phyloP scores from a whole-genome alignment of 2,888 invertebrate species.

The Lepidochitona cinerea region DNA sequence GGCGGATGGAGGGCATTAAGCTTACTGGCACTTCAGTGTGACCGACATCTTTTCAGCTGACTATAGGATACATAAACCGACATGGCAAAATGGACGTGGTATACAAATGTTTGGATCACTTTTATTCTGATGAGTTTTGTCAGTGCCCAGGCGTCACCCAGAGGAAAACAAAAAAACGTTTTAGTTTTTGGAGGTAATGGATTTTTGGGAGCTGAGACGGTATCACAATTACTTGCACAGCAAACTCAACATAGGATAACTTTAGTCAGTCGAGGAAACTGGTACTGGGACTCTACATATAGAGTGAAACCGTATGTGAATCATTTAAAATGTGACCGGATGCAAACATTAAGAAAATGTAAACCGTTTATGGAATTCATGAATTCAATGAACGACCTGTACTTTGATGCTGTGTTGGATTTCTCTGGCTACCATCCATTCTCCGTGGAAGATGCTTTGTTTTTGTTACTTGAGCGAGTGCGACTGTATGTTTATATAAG shows the following conservation, averaged over 20 bases:
- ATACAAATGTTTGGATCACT: too few species aligned
- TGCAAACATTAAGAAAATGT: constrained; percentile 43
- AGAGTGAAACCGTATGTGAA: constrained; percentile 54
- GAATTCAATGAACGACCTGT: constrained; percentile 41
- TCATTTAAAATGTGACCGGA: constrained; percentile 69
- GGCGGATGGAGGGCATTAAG: too few species aligned
- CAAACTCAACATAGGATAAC: constrained; percentile 58
- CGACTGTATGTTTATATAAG: constrained; percentile 71
- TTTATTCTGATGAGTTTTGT: too few species aligned
- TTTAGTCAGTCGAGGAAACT: constrained; percentile 70
- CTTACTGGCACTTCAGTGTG: too few species aligned
- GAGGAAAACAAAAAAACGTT: constrained; percentile 21
- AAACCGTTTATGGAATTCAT: constrained; percentile 16
- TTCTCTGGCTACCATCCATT: constrained; percentile 71
- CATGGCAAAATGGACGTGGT: too few species aligned
- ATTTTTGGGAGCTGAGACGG: constrained; percentile 71
- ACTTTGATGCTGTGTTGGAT: constrained; percentile 71
- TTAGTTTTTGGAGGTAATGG: constrained; percentile 73
- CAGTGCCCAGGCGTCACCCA: not conserved
- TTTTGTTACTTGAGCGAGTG: constrained; percentile 61
- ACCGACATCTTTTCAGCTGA: too few species aligned
- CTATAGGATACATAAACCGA: too few species aligned
- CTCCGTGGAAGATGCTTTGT: constrained; percentile 64
- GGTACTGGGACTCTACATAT: constrained; percentile 71
- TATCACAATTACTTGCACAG: constrained; percentile 59